Conservation (phyloP, 2,797 vertebrate species). For the Hypotaenidia philippensis region DNA sequence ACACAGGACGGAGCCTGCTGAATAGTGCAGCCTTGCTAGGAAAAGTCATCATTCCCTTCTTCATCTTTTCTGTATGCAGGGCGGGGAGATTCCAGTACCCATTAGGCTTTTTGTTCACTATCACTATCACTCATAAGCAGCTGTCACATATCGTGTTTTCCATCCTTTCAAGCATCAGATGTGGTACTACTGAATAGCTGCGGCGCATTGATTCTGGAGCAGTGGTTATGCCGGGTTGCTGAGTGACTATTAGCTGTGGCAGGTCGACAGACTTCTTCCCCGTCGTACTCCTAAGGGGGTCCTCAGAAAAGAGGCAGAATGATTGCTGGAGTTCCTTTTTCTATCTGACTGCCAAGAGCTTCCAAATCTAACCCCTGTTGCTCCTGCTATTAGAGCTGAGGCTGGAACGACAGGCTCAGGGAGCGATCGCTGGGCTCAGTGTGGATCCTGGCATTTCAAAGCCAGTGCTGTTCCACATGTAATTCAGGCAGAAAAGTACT, state of each 20-base stretch:
- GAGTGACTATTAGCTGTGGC: constrained; percentile 46
- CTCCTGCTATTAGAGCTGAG: constrained; percentile 33
- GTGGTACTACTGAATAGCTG: neutral
- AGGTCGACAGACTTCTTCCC: constrained; percentile 52
- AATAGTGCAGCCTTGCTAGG: neutral
- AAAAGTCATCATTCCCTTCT: constrained; percentile 11
- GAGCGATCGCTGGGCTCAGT: neutral
- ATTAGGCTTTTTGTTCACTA: constrained; percentile 38
- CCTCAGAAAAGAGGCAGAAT: constrained; percentile 23
- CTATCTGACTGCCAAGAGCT: neutral
- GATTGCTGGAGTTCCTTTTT: constrained; percentile 50
- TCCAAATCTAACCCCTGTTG: constrained; percentile 20
- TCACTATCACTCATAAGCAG: constrained; percentile 38
- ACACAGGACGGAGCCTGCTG: neutral
- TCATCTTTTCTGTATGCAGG: neutral
- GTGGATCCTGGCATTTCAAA: constrained; percentile 45
- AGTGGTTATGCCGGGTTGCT: neutral
- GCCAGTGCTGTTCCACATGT: neutral
- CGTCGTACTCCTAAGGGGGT: constrained; percentile 27
- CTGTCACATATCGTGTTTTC: constrained; percentile 34
- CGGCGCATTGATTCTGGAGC: neutral
- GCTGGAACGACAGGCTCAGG: neutral
- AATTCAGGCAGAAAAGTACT: constrained; percentile 1
- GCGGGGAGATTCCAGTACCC: neutral
- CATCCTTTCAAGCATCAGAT: constrained; percentile 39